phyloP scores from a whole-genome alignment of 2,888 invertebrate genomes.

The Chymomyza caudatula region DNA sequence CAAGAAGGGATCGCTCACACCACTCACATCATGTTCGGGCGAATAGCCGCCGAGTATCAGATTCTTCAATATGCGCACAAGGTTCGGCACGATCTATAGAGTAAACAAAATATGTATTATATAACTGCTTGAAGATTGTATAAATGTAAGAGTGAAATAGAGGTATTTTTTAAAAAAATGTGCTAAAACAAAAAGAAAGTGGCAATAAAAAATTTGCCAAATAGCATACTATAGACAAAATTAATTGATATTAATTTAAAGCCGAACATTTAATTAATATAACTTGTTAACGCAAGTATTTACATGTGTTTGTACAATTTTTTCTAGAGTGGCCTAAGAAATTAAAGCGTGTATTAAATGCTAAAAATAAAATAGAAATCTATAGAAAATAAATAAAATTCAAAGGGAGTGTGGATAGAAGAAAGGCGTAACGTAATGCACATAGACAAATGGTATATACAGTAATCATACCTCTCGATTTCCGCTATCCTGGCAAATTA shows the following conservation, averaged over 20 bases:
- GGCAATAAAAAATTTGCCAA: not conserved
- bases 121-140: not conserved
- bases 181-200: not conserved
- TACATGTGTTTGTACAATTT: not conserved
- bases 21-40: constrained; percentile 99
- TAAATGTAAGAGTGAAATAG: not conserved
- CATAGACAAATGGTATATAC: constrained; percentile 69
- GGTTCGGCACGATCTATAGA: constrained; percentile 95
- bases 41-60: constrained; percentile 99
- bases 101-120: constrained; percentile 13
- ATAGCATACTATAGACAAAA: not conserved
- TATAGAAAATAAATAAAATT: not conserved
- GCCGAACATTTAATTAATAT: not conserved
- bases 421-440: constrained; percentile 17
- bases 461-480: constrained; percentile 83
- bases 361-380: no score
- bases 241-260: no score
- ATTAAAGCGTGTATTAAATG: not conserved
- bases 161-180: not conserved
- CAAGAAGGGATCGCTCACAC: constrained; percentile 99
- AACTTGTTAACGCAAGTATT: not conserved
- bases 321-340: not conserved
- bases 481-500: constrained; percentile 83
- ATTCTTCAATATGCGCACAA: constrained; percentile 98
- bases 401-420: not conserved